Percentiles rank a stretch among this genome's conserved stretches.
Conservation (phyloP, 1,140 invertebrate species). For the Bombus balteatus region DNA sequence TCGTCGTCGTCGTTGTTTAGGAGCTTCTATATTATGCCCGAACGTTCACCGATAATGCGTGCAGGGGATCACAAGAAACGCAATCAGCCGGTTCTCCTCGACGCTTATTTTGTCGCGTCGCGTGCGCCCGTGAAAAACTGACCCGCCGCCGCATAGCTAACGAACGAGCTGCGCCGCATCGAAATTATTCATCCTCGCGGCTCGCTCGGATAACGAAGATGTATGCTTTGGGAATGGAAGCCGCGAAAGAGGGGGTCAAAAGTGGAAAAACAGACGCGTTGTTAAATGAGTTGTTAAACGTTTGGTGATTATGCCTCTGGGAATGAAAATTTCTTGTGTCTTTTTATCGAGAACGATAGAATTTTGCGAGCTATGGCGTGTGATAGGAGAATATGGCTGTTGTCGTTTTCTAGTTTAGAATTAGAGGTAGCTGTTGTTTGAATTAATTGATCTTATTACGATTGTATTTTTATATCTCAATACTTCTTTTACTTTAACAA, state of each 20-base stretch:
- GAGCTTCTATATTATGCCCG: slow-evolving; percentile 22
- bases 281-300: not conserved
- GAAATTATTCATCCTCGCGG: slow-evolving; percentile 8
- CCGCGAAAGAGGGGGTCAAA: not conserved
- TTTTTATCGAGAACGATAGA: no score
- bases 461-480: no score
- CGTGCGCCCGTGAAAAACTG: slow-evolving; percentile 17
- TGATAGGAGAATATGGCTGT: no score
- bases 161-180: slow-evolving; percentile 4
- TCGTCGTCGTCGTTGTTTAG: slow-evolving; percentile 7
- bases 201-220: not conserved
- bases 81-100: not conserved
- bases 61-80: slow-evolving; percentile 7
- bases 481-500: no score
- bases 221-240: not conserved
- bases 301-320: no score
- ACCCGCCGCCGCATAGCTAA: not conserved
- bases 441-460: no score
- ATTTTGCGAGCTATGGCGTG: no score
- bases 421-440: no score
- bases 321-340: no score
- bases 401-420: no score
- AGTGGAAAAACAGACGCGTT: not conserved
- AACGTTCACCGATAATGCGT: not conserved
- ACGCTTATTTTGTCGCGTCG: slow-evolving; percentile 1